Conservation (phyloP, 2,888 invertebrate genomes). For the Cataglyphis cursor region DNA sequence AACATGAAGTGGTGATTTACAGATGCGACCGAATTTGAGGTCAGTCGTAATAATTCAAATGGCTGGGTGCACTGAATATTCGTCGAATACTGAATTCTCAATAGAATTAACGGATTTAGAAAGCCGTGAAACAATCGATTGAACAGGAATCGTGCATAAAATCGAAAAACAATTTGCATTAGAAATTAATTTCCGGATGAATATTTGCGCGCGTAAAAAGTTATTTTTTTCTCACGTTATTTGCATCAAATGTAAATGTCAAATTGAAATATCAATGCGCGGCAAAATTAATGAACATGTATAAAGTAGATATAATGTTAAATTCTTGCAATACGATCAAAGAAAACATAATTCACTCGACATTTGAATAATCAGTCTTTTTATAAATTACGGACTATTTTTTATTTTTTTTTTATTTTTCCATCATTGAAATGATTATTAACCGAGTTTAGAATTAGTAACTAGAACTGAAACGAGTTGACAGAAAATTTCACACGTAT, state of each 20-base stretch:
- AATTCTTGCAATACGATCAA: neutral
- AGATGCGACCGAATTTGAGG: neutral
- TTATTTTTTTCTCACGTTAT: neutral
- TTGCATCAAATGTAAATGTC: neutral
- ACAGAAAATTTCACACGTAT: neutral
- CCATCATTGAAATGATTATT: neutral
- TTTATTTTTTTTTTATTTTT: neutral
- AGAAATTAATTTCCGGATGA: neutral
- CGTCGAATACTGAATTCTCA: conserved; percentile 76
- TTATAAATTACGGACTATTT: too few relatives aligned
- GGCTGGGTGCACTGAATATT: conserved; percentile 63
- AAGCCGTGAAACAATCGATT: conserved; percentile 68
- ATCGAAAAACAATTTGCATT: neutral
- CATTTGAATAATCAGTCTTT: conserved; percentile 3
- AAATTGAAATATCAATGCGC: neutral
- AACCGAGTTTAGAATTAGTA: neutral
- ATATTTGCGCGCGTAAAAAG: neutral
- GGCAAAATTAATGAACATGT: neutral
- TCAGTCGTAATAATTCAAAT: conserved; percentile 18
- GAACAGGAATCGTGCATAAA: conserved; percentile 32
- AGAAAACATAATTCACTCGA: neutral
- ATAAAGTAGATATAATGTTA: conserved; percentile 1
- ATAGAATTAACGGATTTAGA: conserved; percentile 84
- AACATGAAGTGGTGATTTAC: neutral
- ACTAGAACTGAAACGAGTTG: conserved; percentile 17